Evolutionary conservation across 2,888 invertebrate species (phyloP).

Genomic region (Ophioninae sp.): DNA sequence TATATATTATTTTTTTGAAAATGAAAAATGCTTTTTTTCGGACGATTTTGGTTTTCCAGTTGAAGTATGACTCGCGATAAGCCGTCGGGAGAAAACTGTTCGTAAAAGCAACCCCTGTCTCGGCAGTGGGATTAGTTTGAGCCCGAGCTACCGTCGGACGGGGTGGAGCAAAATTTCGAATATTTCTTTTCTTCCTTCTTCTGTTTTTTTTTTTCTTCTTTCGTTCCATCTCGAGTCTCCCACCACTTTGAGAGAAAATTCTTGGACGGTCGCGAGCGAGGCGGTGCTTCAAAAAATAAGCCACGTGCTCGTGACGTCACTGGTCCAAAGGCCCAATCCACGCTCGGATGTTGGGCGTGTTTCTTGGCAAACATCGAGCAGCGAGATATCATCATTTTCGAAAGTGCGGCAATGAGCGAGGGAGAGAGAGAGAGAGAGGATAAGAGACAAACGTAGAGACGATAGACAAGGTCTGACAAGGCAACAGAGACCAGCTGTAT

Average conservation of each 20-base stretch:
- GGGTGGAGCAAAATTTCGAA: constrained; percentile 58
- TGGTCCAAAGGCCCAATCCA: constrained; percentile 72
- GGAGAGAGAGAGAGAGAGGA: background rate
- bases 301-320: constrained; percentile 76
- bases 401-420: constrained; percentile 61
- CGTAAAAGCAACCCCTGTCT: constrained; percentile 64
- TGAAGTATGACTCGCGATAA: constrained; percentile 52
- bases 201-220: constrained; percentile 24
- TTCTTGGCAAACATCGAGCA: constrained; percentile 74
- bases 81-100: constrained; percentile 59
- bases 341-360: constrained; percentile 71
- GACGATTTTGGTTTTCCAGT: constrained; percentile 5
- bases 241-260: constrained; percentile 68
- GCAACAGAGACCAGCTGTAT: constrained; percentile 27
- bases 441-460: background rate
- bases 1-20: background rate
- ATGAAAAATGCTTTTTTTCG: background rate
- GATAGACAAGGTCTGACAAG: constrained; percentile 3
- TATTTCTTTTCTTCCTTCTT: background rate
- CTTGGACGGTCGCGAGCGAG: constrained; percentile 67
- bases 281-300: constrained; percentile 71
- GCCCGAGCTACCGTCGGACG: constrained; percentile 59
- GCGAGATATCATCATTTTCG: constrained; percentile 61
- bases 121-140: constrained; percentile 61
- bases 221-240: background rate